Evolutionary conservation across 2,888 invertebrate genomes (phyloP), one percentile per base, ranked within the genome.

Genomic region (Cyrtodaria siliqua): DNA sequence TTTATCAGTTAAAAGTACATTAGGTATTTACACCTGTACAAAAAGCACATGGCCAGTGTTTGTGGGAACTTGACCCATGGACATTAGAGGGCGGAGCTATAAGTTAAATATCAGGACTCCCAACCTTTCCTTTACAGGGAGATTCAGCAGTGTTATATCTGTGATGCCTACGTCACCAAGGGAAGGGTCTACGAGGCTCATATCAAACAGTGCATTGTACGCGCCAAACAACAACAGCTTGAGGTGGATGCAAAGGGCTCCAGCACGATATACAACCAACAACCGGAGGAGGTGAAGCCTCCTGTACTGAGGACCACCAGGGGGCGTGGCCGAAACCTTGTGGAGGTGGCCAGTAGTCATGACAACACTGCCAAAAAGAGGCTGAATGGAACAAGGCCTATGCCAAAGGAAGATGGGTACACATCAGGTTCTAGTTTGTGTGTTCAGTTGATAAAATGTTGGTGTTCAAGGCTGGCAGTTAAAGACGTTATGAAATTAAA

Each of bases 171-270:
- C 26, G n/a, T 59, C 3, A 24, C 24, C 9, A 74, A 69, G 14
- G 62, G 67, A 14, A 27, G 23, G 4, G 23, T 6, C n/a, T 64
- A 44, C 18, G 56, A 70, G 29, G n/a, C 52, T 2, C 78, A 78
- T 52, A 4, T 70, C 1, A 27, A 56, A 2, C 24, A 38, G 12
- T 78, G 78, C 53, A 27, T 66, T 14, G 16, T 27, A 24, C n/a
- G 20, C 23, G 69, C 78, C 33, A 64, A 49, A 18, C 49, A 57
- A 38, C 78, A 78, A 38, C 73, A 73, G 53, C 26, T 40, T 4
- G 78, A 66, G 47, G 56, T 78, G 20, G 78, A 78, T 23, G 52
- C 53, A 2, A 55, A 73, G 33, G 78, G 78, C 2, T 77, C 40
- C 47, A 62, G 59, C 9, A 42, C 49, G 2, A 47, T 59, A 6